phyloP scores from a whole-genome alignment of 2,888 invertebrate species.

The Mythimna lalbum region DNA sequence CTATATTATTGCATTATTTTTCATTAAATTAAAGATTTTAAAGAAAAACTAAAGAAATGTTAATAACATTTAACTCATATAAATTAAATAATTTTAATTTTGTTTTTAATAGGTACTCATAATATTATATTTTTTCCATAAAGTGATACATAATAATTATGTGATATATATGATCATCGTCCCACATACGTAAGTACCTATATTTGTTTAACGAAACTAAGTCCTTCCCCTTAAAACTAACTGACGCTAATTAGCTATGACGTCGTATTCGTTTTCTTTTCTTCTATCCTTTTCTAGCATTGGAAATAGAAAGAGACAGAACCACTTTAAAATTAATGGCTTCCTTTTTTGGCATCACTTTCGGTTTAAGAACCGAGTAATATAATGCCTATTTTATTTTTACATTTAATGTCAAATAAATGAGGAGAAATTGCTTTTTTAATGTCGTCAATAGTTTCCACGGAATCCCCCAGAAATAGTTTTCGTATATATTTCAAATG shows the following conservation, averaged over 20 bases:
- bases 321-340: conserved; percentile 69
- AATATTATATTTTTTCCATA: too few relatives aligned
- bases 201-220: conserved; percentile 1
- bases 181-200: not conserved
- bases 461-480: conserved; percentile 47
- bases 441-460: conserved; percentile 52
- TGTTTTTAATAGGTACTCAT: too few relatives aligned
- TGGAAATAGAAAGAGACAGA: conserved; percentile 64
- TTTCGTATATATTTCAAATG: conserved; percentile 5
- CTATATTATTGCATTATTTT: too few relatives aligned
- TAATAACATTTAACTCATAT: too few relatives aligned
- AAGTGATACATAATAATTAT: too few relatives aligned
- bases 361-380: conserved; percentile 59
- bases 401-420: conserved; percentile 59
- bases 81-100: too few relatives aligned
- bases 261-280: conserved; percentile 81
- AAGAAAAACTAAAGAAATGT: too few relatives aligned
- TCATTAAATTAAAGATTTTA: too few relatives aligned
- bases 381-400: conserved; percentile 55
- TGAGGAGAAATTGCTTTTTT: conserved; percentile 53
- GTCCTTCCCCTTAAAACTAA: conserved; percentile 76
- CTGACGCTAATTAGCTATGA: conserved; percentile 85
- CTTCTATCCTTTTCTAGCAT: conserved; percentile 69
- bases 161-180: too few relatives aligned
- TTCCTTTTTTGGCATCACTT: conserved; percentile 75